phyloP scores from a whole-genome alignment of 2,797 vertebrate genomes.

The Kryptopterus vitreolus region DNA sequence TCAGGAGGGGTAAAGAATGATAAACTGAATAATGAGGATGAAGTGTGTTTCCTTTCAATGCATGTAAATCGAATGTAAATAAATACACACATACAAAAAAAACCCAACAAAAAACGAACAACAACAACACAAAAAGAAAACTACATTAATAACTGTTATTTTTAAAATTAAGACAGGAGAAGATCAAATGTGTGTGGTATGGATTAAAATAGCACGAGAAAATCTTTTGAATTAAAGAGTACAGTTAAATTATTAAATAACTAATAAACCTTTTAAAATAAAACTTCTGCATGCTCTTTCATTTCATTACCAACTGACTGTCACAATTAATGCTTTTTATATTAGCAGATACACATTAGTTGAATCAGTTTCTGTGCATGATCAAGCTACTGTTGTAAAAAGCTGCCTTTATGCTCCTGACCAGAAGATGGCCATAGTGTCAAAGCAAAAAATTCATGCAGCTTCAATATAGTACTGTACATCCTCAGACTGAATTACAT shows the following conservation, averaged over 20 bases:
- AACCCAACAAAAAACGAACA: not conserved
- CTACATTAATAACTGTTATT: not conserved
- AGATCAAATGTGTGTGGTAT: not conserved
- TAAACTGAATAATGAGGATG: not conserved
- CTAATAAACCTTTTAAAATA: too few relatives aligned
- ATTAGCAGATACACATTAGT: not conserved
- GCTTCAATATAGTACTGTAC: not conserved
- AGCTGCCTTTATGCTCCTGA: constrained; percentile 10
- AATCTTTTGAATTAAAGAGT: too few relatives aligned
- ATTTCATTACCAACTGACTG: not conserved
- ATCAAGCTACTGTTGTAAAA: not conserved
- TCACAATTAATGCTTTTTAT: not conserved
- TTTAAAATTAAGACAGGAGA: not conserved
- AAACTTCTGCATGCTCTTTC: too few relatives aligned
- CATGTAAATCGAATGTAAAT: not conserved
- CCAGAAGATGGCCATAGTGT: constrained; percentile 66
- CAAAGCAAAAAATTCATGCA: constrained; percentile 10
- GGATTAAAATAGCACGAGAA: too few relatives aligned
- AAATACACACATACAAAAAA: not conserved
- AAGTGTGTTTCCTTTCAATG: not conserved
- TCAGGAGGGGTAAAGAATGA: too few relatives aligned
- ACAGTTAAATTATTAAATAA: not conserved
- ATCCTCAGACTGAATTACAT: not conserved
- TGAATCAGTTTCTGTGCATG: too few relatives aligned
- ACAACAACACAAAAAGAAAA: too few relatives aligned